Base-by-base conservation (phyloP, 2,888 invertebrate species). In the Calliphora vomitoria region DNA sequence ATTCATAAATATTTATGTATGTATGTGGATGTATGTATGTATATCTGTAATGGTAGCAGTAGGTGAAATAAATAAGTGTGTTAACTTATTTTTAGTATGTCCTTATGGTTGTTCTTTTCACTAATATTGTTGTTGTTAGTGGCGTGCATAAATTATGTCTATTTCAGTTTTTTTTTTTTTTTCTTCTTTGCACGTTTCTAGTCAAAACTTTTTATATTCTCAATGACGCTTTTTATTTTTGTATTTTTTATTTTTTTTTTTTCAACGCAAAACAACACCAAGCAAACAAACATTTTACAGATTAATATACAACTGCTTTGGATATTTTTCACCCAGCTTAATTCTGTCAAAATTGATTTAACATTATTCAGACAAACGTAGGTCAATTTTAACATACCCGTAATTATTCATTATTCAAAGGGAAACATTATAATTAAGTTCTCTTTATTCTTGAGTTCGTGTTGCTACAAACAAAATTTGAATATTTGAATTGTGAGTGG, bases 271-370 rank as follows among this genome's bases (percentile, higher is more conserved):
- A 72, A 72, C 13, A 58, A 58, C 58, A 58, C 20, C 8, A 58
- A n/a, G 18, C 38, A 38, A 41, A 11, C 55, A 79, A 79, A 66
- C 55, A 44, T 58, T 41, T 55, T 41, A 72, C 72, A 72, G 41
- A 58, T 72, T 71, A 58, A 18, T 62, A 64, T 72, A 55, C 53
- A 44, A 58, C 13, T 18, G 25, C 13, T 38, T 71, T 72, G 20
- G 47, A 3, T 18, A 25, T 81, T 64, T 62, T 62, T 18, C 25
- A 47, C 50, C n/a, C 18, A 71, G 71, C 71, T 20, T 58, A 18
- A 47, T 69, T 69, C 69, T 60, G 79, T 20, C 50, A 64, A 38
- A 81, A 64, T 64, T 72, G 50, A 53, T 64, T 72, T 53, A 71
- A 60, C 60, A 62, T 62, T 71, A 20, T 47, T 50, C n/a, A 78